A percentile compares a stretch with the other conserved stretches of the same genome.
Evolutionary conservation across 2,113 vertebrate genomes (phyloP).

Genomic region (Origma solitaria): DNA sequence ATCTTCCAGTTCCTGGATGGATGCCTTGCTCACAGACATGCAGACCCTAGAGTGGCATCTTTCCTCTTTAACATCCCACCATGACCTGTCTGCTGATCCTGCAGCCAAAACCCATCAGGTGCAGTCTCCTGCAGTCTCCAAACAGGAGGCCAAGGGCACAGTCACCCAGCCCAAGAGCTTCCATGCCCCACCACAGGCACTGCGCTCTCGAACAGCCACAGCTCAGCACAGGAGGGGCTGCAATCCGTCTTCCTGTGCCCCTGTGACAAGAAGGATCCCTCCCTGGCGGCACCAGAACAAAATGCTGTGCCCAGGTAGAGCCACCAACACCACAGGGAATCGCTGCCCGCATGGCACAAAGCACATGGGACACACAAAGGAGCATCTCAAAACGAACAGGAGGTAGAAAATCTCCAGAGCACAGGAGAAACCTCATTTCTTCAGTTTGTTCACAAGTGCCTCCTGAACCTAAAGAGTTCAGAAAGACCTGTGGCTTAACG

Average conservation of each 20-base stretch:
- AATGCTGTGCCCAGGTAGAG: neutral
- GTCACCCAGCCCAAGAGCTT: no score
- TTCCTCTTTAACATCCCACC: neutral
- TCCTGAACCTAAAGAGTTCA: neutral
- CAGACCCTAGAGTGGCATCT: neutral
- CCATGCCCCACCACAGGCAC: rapidly evolving
- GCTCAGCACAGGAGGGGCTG: neutral
- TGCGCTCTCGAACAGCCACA: neutral
- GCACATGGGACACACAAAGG: neutral
- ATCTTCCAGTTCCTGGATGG: neutral
- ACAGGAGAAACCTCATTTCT: neutral
- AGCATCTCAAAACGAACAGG: neutral
- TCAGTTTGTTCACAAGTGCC: neutral
- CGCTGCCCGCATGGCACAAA: neutral
- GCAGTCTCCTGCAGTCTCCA: neutral
- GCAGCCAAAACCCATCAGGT: neutral
- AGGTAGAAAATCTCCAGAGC: neutral
- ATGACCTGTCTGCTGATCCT: neutral
- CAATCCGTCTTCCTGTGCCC: neutral
- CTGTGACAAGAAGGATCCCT: rapidly evolving
- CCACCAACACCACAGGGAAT: neutral
- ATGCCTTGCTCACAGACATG: neutral
- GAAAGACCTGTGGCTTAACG: neutral
- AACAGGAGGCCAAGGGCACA: neutral
- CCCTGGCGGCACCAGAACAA: neutral